These are phyloP conservation scores for Catotricha subobsoleta DNA, from an alignment of 2,888 invertebrate genomes.

Conservation along the genomic window DNA sequence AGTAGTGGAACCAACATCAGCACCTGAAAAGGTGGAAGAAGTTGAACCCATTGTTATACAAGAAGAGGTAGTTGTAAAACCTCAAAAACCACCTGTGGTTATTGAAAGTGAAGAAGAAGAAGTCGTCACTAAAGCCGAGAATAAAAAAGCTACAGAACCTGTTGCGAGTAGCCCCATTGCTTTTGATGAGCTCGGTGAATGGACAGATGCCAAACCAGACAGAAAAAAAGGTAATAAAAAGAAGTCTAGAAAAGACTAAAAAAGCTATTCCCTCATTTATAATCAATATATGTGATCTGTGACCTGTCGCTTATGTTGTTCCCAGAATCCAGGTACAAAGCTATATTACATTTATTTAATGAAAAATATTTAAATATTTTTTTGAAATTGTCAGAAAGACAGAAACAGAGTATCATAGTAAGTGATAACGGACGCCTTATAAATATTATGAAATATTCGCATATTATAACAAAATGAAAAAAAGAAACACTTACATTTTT, in stretches of 20 bases:
- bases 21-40: neutral
- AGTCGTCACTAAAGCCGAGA: neutral
- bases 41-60: neutral
- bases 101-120: neutral
- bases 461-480: no score
- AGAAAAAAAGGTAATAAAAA: constrained; percentile 1
- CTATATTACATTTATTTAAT: no score
- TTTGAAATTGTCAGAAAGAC: no score
- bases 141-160: neutral
- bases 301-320: no score
- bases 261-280: no score
- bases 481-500: no score
- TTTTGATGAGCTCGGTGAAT: constrained; percentile 2
- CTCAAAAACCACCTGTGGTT: neutral
- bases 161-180: neutral
- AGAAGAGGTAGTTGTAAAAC: neutral
- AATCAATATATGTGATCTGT: no score
- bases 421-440: no score
- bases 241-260: constrained; percentile 3
- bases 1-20: neutral
- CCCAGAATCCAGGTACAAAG: no score
- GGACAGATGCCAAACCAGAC: constrained; percentile 2
- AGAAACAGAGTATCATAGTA: no score
- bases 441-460: no score
- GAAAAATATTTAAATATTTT: no score